Percentiles rank a stretch among this genome's conserved stretches.
Conservation (phyloP, 2,797 vertebrate species). For the Corythornis leucogaster region DNA sequence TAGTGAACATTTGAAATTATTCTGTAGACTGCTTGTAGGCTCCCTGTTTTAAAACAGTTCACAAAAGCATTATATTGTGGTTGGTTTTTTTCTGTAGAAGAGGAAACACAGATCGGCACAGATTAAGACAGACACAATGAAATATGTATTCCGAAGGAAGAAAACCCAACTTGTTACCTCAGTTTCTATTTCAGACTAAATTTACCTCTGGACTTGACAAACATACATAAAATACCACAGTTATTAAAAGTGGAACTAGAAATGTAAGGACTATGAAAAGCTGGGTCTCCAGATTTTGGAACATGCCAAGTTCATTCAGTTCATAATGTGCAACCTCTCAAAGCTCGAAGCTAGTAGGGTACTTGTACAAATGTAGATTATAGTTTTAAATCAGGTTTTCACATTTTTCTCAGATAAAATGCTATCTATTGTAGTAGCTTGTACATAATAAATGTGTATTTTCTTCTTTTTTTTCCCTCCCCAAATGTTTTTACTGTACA, state of each 20-base stretch:
- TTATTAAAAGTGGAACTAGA: neutral
- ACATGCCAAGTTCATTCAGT: neutral
- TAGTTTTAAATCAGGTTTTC: neutral
- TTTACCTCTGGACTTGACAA: neutral
- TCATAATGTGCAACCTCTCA: neutral
- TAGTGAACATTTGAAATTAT: neutral
- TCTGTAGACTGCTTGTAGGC: neutral
- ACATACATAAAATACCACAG: neutral
- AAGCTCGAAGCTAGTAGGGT: neutral
- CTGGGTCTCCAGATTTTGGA: neutral
- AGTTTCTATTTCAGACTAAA: neutral
- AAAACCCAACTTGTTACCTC: neutral
- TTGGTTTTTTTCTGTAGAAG: neutral
- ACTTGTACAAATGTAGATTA: neutral
- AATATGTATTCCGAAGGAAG: neutral
- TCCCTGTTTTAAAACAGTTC: neutral
- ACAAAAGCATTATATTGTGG: accelerated
- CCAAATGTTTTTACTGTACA: slow-evolving; percentile 42
- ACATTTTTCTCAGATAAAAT: neutral
- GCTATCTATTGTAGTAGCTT: neutral
- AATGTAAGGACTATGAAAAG: neutral
- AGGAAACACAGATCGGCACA: neutral
- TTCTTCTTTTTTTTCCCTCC: neutral
- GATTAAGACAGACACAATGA: neutral
- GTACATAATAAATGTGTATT: neutral